Conservation (phyloP, 2,888 invertebrate genomes). For the Hybos culiciformis region DNA sequence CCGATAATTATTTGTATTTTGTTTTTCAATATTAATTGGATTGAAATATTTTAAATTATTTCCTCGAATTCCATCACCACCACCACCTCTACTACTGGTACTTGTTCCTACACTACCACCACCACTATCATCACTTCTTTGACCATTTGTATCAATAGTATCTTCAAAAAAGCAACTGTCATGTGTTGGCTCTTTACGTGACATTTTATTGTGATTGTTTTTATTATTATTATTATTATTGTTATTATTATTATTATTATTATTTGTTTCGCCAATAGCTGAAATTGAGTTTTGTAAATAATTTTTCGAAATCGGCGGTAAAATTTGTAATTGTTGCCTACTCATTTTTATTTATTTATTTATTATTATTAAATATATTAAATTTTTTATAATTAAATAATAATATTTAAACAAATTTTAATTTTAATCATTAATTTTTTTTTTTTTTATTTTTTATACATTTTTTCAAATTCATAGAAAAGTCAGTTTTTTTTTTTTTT, state of each 20-base stretch:
- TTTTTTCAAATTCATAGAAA: too few relatives aligned
- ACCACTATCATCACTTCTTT: not conserved
- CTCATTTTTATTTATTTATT: too few relatives aligned
- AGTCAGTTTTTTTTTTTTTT: too few relatives aligned
- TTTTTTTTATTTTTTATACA: too few relatives aligned
- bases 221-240: not conserved
- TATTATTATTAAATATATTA: too few relatives aligned
- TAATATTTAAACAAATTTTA: too few relatives aligned
- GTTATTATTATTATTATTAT: not conserved
- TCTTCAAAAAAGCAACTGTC: conserved; percentile 78
- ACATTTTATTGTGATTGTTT: conserved; percentile 37
- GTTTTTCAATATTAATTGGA: not conserved
- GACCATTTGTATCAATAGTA: conserved; percentile 25
- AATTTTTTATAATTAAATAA: too few relatives aligned
- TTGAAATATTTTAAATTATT: not conserved
- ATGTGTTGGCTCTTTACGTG: conserved; percentile 54
- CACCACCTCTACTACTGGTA: not conserved
- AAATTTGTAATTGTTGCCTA: not conserved
- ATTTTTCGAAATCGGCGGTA: not conserved
- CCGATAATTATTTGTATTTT: not conserved
- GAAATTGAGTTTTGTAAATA: too few relatives aligned
- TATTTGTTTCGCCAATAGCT: not conserved
- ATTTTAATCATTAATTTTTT: too few relatives aligned
- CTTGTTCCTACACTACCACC: not conserved
- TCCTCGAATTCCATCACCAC: not conserved